These are phyloP conservation scores for Scrobipalpa atriplicella DNA, from an alignment of 2,888 invertebrate genomes.

Conservation along the genomic window DNA sequence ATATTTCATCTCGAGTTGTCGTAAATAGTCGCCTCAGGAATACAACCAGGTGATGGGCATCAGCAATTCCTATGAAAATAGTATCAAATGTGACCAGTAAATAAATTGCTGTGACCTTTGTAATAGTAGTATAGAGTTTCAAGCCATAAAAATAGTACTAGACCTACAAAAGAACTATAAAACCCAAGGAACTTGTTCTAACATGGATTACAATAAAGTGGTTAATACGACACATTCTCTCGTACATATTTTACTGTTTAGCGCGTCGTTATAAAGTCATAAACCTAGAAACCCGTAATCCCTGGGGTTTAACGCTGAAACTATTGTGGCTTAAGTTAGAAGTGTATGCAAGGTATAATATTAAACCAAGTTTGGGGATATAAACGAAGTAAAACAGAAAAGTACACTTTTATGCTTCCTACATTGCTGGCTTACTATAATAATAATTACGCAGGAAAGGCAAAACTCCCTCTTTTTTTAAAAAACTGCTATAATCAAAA, in stretches of 20 bases:
- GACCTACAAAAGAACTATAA: slow-evolving; percentile 3
- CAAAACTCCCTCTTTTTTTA: too few species aligned
- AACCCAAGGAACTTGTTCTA: slow-evolving; percentile 12
- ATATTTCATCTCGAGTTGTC: too few species aligned
- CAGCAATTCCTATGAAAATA: too few species aligned
- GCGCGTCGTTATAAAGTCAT: slow-evolving; percentile 75
- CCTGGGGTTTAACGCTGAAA: slow-evolving; percentile 49
- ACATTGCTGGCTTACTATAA: too few species aligned
- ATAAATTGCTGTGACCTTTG: background rate
- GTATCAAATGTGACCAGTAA: too few species aligned
- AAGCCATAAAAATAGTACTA: background rate
- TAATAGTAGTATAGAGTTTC: background rate
- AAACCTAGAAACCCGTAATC: slow-evolving; percentile 73
- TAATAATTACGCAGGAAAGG: too few species aligned
- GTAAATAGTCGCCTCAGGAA: too few species aligned
- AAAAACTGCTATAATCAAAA: too few species aligned
- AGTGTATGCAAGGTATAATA: background rate
- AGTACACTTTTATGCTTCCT: too few species aligned
- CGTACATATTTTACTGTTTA: slow-evolving; percentile 66
- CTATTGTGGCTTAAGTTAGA: slow-evolving; percentile 39
- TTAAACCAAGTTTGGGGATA: background rate
- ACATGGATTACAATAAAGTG: slow-evolving; percentile 37
- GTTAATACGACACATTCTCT: slow-evolving; percentile 44
- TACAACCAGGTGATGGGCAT: too few species aligned
- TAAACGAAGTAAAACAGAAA: too few species aligned